Evolutionary conservation across 2,888 invertebrate genomes (phyloP).

Genomic region (Aspidapion aeneum): DNA sequence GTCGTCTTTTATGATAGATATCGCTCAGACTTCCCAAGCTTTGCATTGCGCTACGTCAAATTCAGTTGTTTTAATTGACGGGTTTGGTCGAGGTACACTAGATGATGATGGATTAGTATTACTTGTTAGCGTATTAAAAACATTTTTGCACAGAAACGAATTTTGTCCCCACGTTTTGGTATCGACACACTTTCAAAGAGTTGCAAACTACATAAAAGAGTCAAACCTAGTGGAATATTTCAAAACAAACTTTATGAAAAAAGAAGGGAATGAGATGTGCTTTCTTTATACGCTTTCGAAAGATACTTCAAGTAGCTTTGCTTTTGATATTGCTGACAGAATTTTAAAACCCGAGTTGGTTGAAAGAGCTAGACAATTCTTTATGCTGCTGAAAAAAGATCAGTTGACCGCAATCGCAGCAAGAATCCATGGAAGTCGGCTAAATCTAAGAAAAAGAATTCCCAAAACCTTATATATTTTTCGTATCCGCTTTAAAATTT

Average conservation of each 20-base stretch:
- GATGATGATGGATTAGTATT: slow-evolving; percentile 73
- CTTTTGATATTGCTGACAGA: slow-evolving; percentile 62
- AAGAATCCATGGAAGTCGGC: too few relatives aligned
- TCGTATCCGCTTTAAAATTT: too few relatives aligned
- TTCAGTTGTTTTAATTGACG: slow-evolving; percentile 81
- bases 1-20: slow-evolving; percentile 82
- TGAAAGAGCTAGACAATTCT: slow-evolving; percentile 52
- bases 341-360: slow-evolving; percentile 57
- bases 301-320: too few relatives aligned
- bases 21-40: slow-evolving; percentile 72
- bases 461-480: too few relatives aligned
- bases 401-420: too few relatives aligned
- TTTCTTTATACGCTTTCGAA: slow-evolving; percentile 63
- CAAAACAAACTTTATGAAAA: slow-evolving; percentile 39
- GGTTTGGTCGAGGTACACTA: slow-evolving; percentile 84
- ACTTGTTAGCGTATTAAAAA: slow-evolving; percentile 63
- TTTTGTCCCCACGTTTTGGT: slow-evolving; percentile 71
- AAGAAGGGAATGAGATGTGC: slow-evolving; percentile 51
- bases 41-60: slow-evolving; percentile 59
- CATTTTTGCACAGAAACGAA: slow-evolving; percentile 56
- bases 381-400: slow-evolving; percentile 40
- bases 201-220: slow-evolving; percentile 57
- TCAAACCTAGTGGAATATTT: slow-evolving; percentile 44
- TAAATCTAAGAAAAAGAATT: too few relatives aligned
- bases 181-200: slow-evolving; percentile 73